Base-by-base conservation (phyloP, 2,888 invertebrate species). In the Hecatera dysodea region DNA sequence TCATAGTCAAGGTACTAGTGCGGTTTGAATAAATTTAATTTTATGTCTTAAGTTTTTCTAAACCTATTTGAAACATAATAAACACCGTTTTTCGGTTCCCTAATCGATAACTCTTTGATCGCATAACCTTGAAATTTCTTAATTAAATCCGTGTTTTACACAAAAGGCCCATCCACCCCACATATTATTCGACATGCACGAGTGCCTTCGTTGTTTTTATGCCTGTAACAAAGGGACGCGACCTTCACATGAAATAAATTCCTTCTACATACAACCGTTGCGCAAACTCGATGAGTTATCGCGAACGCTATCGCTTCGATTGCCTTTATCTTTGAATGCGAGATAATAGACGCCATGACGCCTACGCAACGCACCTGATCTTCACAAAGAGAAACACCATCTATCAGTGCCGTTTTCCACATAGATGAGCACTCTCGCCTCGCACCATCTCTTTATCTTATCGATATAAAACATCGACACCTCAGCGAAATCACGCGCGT, bases 401-500 rank as follows among this genome's bases (percentile, higher is more conserved):
- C 50, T 61, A 75, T 76, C 85, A 87, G 88, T 89, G 81, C 82
- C 79, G 84, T 87, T 87, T 84, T 83, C 87, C 84, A 82, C 89
- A 83, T 88, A 91, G 91, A 91, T 90, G 91, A 89, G 87, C 79
- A 83, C 88, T 89, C 88, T 86, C 86, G 87, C 81, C 67, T 87
- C 87, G 78, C 83, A 61, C 75, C 87, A 86, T 84, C 87, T 87
- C 72, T 75, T 82, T 88, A 92, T 92, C 91, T 94, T 93, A 93
- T 94, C 93, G 90, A 92, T 87, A 83, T 73, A 85, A 89, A 87
- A 89, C 84, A 90, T 92, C 91, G 91, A 91, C 91, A 89, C 80
- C 80, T 86, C 55, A 44, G 82, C 84, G 80, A 90, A 93, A 94
- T 95, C 94, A 95, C 94, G 94, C 92, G 94, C 91, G 84, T 78